Base-by-base conservation (phyloP, 92 coral and sea anemone species). In the Porites cylindrica region DNA sequence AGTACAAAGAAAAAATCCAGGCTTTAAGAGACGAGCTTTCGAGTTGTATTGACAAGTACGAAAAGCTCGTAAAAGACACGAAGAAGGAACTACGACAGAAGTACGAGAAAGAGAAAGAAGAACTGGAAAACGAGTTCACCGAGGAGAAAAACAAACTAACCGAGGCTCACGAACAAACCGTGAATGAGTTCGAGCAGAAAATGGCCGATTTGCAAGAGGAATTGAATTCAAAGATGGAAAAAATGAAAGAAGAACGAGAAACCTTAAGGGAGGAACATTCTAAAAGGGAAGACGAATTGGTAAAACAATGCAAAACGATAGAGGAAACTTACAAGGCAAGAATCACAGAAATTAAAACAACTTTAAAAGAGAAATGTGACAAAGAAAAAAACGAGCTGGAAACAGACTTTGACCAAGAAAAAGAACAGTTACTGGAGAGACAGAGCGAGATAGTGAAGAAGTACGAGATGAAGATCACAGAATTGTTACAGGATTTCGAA, bases 401-500 rank as follows among this genome's bases (percentile, higher is more conserved):
- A n/a, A 52, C 72, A 12, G 70, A 56, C 43, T 89, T 89, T 61
- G 82, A 38, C 16, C 84, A 85, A 29, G 92, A 89, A 23, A 85
- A 76, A 17, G 84, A 89, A 72, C 84, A 82, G 73, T 51, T 89
- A 6, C 64, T 70, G 18, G 80, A 82, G 14, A 74, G 78, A 68
- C 76, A 75, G 61, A 75, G 88, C 26, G 83, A 82, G 26, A 82
- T 75, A 66, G 88, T 81, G 4, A 88, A 88, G 79, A 82, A 88
- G 73, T 75, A 75, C 53, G 81, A 74, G 16, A 67, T 68, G 19
- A 77, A 76, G 77, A 91, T 82, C 21, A 81, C 70, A 23, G 90
- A 80, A 72, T 29, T 61, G 82, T 81, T 83, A 20, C 80, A 92
- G 38, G 92, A 92, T 9, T 80, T 66, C n/a, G 95, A 92, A 62